These are phyloP conservation scores for Phanerotoma sp. DNA, from an alignment of 2,888 invertebrate genomes.

Conservation along the genomic window DNA sequence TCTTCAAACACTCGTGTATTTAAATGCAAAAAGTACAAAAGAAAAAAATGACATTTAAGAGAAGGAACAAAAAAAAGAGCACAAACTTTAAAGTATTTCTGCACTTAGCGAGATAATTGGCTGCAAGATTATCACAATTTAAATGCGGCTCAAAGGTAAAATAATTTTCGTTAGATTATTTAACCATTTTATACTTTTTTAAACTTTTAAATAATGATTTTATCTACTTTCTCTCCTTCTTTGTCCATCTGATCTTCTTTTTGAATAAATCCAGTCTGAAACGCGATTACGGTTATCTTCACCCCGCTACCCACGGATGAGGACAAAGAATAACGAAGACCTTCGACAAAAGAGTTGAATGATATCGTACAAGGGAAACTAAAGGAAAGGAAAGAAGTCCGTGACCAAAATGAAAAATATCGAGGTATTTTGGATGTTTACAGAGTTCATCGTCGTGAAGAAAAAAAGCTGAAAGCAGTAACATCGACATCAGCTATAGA, in stretches of 20 bases:
- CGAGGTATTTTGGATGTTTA: background rate
- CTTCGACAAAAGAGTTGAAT: conserved; percentile 11
- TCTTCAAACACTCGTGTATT: too few relatives aligned
- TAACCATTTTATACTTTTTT: background rate
- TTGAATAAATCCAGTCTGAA: conserved; percentile 19
- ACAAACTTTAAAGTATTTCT: too few relatives aligned
- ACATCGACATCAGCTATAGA: background rate
- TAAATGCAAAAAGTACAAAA: too few relatives aligned
- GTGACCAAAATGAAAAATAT: conserved; percentile 5
- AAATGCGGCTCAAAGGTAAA: too few relatives aligned
- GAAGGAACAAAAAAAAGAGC: too few relatives aligned
- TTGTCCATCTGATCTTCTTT: background rate
- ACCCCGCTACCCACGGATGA: background rate
- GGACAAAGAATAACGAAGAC: conserved; percentile 14
- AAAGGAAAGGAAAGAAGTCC: background rate
- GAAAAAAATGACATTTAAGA: too few relatives aligned
- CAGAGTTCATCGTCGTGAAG: background rate
- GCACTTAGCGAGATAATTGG: too few relatives aligned
- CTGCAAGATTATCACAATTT: too few relatives aligned
- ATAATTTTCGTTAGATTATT: too few relatives aligned
- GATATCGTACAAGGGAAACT: background rate
- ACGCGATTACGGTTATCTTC: conserved; percentile 17
- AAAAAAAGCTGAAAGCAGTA: background rate
- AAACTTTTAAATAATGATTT: background rate
- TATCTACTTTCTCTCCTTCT: background rate